A percentile compares a stretch with the other conserved stretches of the same genome.
phyloP scores from a whole-genome alignment of 2,888 invertebrate genomes.

The Chloroclystis v-ata region DNA sequence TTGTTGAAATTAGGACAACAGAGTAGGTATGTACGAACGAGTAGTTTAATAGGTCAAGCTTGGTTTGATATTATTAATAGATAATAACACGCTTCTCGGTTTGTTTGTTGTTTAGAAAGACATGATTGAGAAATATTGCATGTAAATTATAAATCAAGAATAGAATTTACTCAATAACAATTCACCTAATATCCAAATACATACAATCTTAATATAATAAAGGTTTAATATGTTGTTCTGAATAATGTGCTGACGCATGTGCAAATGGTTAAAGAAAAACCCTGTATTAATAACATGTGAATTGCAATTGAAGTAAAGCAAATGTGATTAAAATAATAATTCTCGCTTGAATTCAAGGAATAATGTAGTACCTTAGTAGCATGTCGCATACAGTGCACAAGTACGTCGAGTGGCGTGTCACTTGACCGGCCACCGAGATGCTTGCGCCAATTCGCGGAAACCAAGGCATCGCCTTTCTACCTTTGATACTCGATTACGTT shows the following conservation, averaged over 20 bases:
- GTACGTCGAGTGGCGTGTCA: conserved; percentile 25
- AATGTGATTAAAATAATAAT: no score
- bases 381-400: not conserved
- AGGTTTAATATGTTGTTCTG: no score
- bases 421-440: conserved; percentile 33
- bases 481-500: conserved; percentile 24
- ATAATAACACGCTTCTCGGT: conserved; percentile 44
- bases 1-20: conserved; percentile 47
- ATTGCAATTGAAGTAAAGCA: no score
- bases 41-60: conserved; percentile 49
- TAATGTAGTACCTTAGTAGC: no score
- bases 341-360: no score
- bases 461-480: conserved; percentile 46
- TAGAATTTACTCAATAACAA: conserved; percentile 32
- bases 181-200: no score
- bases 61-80: conserved; percentile 49
- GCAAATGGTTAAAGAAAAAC: no score
- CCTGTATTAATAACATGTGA: no score
- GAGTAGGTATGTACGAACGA: conserved; percentile 38
- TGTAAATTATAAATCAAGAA: not conserved
- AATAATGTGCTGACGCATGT: no score
- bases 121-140: conserved; percentile 34
- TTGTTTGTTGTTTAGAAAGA: conserved; percentile 41
- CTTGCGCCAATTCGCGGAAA: conserved; percentile 49
- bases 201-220: no score